Conservation (phyloP, 2,113 vertebrate genomes). For the Pterophyllum scalare region DNA sequence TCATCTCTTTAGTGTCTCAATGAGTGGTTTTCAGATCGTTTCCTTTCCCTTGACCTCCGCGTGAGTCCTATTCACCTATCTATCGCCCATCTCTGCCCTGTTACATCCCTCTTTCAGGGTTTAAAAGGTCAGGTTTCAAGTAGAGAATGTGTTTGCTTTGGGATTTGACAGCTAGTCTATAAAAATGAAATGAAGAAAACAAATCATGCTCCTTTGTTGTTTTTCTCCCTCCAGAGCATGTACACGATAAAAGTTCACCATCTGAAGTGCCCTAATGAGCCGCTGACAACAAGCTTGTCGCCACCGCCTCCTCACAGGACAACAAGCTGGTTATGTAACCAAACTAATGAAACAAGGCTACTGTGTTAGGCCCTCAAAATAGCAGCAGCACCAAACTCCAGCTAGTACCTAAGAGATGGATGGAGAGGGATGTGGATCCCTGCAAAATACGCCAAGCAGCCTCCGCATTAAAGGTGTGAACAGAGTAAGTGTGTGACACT, state of each 20-base stretch:
- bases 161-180: conserved; percentile 6
- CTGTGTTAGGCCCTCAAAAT: neutral
- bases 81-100: neutral
- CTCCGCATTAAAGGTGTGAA: neutral
- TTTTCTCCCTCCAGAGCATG: neutral
- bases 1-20: neutral
- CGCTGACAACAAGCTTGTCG: conserved; percentile 18
- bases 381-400: neutral
- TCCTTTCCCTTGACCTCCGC: neutral
- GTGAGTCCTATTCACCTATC: neutral
- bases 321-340: conserved; percentile 29
- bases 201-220: neutral
- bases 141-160: neutral
- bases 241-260: neutral
- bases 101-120: neutral
- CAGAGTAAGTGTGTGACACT: neutral
- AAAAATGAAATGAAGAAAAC: neutral
- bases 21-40: neutral
- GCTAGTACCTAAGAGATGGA: neutral
- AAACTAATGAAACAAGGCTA: conserved; percentile 15
- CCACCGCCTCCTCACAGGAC: conserved; percentile 1
- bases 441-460: neutral
- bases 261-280: conserved; percentile 41
- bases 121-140: conserved; percentile 5
- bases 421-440: neutral